Evolutionary conservation across 2,888 invertebrate species (phyloP).

Genomic region (Synanthedon formicaeformis): DNA sequence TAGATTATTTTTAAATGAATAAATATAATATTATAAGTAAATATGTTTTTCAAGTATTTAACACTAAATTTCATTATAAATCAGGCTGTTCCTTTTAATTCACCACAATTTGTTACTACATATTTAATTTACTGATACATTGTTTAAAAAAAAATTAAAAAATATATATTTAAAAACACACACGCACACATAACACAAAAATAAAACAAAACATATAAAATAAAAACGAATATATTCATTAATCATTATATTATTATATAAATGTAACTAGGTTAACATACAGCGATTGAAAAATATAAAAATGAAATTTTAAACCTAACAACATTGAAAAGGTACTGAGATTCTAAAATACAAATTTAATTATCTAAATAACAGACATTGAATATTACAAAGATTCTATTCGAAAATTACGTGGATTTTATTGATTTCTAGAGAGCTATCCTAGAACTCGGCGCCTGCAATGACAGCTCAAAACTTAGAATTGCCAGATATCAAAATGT

Average conservation of each 20-base stretch:
- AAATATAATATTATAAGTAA: no score
- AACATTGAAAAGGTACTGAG: constrained; percentile 50
- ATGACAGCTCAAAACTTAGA: neutral
- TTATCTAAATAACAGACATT: constrained; percentile 26
- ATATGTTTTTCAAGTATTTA: no score
- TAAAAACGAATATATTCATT: constrained; percentile 70
- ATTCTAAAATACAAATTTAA: constrained; percentile 43
- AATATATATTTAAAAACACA: no score
- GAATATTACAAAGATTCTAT: constrained; percentile 17
- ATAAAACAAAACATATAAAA: constrained; percentile 65
- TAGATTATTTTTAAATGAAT: no score
- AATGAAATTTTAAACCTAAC: constrained; percentile 5
- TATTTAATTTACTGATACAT: no score
- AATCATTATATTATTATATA: constrained; percentile 47
- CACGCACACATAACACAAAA: constrained; percentile 40
- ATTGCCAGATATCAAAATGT: neutral
- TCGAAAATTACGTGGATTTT: constrained; percentile 6
- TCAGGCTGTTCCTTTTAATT: no score
- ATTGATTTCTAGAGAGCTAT: constrained; percentile 37
- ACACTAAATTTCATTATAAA: no score
- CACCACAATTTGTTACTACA: no score
- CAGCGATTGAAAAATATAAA: constrained; percentile 37
- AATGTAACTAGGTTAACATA: constrained; percentile 55
- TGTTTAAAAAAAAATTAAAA: no score
- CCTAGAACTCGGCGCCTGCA: neutral